Conservation (phyloP, 2,113 vertebrate species). For the Pteruthius melanotis region DNA sequence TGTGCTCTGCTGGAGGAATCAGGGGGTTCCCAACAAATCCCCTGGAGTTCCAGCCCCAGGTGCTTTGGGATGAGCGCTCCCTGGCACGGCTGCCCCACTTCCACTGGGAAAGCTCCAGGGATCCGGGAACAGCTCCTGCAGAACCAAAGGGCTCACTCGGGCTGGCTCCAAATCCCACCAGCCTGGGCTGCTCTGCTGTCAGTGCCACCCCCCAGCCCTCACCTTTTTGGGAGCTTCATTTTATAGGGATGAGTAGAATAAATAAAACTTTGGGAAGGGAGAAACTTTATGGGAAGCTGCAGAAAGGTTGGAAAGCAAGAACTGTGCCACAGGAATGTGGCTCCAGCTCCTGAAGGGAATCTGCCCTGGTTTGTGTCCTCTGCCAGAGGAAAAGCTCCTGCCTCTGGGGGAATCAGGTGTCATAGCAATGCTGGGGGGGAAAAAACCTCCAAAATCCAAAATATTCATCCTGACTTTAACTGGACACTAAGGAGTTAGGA, state of each 20-base stretch:
- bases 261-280: neutral
- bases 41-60: neutral
- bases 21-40: neutral
- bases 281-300: neutral
- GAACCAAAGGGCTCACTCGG: neutral
- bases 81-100: neutral
- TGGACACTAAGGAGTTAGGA: neutral
- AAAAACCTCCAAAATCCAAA: neutral
- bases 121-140: neutral
- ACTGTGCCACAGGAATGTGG: rapidly evolving
- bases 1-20: neutral
- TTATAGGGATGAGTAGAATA: neutral
- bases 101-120: neutral
- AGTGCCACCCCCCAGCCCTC: neutral
- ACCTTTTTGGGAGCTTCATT: neutral
- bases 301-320: neutral
- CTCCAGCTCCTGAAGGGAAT: neutral
- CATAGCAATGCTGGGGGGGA: neutral
- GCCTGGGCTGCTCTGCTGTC: neutral
- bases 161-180: neutral
- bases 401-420: neutral
- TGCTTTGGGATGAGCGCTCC: neutral
- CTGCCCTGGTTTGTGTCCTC: neutral
- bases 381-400: neutral
- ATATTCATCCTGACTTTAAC: neutral